A percentile compares a stretch with the other conserved stretches of the same genome.
Conservation (phyloP, 1,140 invertebrate species). For the Apis cerana region DNA sequence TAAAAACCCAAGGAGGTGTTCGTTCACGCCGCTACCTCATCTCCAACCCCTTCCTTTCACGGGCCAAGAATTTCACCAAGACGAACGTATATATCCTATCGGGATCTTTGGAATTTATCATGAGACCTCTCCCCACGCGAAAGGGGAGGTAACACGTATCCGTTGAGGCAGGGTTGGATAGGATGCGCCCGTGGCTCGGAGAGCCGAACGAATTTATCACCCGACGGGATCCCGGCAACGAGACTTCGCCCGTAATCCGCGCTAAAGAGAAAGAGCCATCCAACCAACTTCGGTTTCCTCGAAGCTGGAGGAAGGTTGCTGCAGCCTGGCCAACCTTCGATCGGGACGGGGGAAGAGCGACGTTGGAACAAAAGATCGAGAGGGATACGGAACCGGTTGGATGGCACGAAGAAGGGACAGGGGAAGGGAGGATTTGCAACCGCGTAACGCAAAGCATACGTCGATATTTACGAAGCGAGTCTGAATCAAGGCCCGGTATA, state of each 20-base stretch:
- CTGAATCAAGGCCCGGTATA: constrained; percentile 1
- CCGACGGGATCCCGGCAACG: constrained; percentile 56
- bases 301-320: background rate
- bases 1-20: constrained; percentile 23
- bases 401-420: too few relatives aligned
- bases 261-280: constrained; percentile 67
- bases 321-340: background rate
- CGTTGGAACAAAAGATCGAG: background rate
- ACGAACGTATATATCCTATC: constrained; percentile 44
- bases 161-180: constrained; percentile 3
- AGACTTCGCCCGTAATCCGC: constrained; percentile 60
- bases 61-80: constrained; percentile 17
- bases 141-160: constrained; percentile 32
- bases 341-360: background rate
- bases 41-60: constrained; percentile 20
- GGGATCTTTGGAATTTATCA: constrained; percentile 62
- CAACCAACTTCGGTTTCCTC: background rate
- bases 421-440: background rate
- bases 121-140: constrained; percentile 36
- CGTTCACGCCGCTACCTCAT: constrained; percentile 57
- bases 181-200: constrained; percentile 38
- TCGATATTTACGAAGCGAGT: constrained; percentile 59
- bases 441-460: constrained; percentile 35
- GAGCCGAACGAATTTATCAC: constrained; percentile 63
- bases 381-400: background rate